Evolutionary conservation across 2,888 invertebrate genomes (phyloP), one percentile per base, ranked within the genome.

Genomic region (Thyatira batis): DNA sequence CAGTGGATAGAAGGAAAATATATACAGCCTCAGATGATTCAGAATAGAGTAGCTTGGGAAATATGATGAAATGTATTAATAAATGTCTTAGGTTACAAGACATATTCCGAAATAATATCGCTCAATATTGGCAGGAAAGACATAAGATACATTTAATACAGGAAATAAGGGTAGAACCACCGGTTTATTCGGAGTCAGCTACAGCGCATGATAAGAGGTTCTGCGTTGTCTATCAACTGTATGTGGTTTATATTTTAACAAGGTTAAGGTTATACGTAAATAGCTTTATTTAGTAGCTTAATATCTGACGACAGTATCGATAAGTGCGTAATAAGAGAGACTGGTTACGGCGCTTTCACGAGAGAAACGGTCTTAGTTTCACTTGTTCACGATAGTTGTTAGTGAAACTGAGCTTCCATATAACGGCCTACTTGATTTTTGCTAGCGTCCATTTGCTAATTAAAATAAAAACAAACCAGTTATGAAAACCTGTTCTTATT

Each of bases 341-440:
- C 85, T 79, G 76, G 87, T 87, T 74, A 71, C 63, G 80, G 83
- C 67, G 83, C 89, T 90, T 89, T 89, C 89, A 69, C 85, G 67
- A 71, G 84, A 83, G 87, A 89, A 89, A 88, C 78, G 78, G 68
- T 76, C 72, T 70, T 71, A 81, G 85, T 89, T 89, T 89, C 89
- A 82, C 90, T 82, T 23, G 23, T 23, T 23, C 23, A 23, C 63
- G 73, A 67, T 66, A 67, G 69, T 58, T 63, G 69, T 64, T 65
- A 82, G 85, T 81, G 86, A 87, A 87, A 88, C 76, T 71, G 62
- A 77, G 71, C 71, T 77, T 76, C 71, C 66, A 69, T 67, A 62
- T 67, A 54, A 56, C 58, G 53, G 52, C 43, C 43, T 55, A 30
- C 20, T 57, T 54, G 51, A 54, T 13, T 51, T 52, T 54, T 52